These are phyloP conservation scores for Rallus crepitans DNA, from an alignment of 2,797 vertebrate species.

Conservation along the genomic window DNA sequence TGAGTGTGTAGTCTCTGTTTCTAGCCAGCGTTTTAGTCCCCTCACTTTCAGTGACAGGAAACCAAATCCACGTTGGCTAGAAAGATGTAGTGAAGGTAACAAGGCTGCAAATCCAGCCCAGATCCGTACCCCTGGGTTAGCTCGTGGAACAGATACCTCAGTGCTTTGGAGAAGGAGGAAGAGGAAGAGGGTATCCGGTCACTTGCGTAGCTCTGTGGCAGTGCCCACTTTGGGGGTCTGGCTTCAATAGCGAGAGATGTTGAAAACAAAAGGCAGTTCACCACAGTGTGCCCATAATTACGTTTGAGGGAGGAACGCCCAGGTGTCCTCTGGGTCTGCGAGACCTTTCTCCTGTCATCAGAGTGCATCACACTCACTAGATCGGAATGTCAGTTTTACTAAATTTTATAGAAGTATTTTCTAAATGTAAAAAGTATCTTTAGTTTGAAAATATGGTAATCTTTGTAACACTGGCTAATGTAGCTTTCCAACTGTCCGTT, in stretches of 20 bases:
- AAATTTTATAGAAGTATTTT: conserved; percentile 51
- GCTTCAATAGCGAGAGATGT: neutral
- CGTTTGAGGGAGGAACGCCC: neutral
- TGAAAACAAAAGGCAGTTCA: neutral
- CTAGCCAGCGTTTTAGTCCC: neutral
- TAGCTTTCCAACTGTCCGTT: neutral
- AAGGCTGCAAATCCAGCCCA: neutral
- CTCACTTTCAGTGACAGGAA: neutral
- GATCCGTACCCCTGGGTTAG: neutral
- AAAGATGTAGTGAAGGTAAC: neutral
- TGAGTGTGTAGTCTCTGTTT: conserved; percentile 36
- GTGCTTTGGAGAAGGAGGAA: neutral
- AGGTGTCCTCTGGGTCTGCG: neutral
- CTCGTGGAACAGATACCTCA: neutral
- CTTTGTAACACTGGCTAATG: conserved; percentile 46
- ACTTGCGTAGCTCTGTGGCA: neutral
- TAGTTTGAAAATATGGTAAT: conserved; percentile 41
- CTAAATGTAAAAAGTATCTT: conserved; percentile 59
- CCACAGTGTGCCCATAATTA: neutral
- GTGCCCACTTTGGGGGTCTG: neutral
- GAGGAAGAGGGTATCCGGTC: neutral
- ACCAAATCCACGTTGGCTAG: neutral
- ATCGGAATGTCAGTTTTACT: neutral
- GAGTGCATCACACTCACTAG: neutral
- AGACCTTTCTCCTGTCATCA: neutral